A percentile compares a stretch with the other conserved stretches of the same genome.
phyloP scores from a whole-genome alignment of 2,113 vertebrate genomes.

The Zosterops hypoxanthus region DNA sequence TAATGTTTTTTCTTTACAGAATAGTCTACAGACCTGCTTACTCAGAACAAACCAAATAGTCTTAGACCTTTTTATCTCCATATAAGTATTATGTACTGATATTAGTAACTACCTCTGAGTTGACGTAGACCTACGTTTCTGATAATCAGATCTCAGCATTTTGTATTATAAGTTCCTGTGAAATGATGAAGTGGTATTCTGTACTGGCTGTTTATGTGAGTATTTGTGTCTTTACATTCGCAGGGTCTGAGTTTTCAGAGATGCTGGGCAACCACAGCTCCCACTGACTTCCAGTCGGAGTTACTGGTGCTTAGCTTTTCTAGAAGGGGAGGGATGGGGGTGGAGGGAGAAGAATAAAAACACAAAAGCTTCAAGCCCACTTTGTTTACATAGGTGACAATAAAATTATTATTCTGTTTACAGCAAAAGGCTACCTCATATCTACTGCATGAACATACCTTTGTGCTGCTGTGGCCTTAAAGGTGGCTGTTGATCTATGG shows the following conservation, averaged over 20 bases:
- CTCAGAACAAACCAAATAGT: conserved; percentile 83
- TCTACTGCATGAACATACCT: conserved; percentile 79
- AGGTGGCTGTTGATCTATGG: conserved; percentile 76
- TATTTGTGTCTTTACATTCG: conserved; percentile 70
- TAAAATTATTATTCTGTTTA: conserved; percentile 86
- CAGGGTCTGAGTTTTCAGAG: conserved; percentile 56
- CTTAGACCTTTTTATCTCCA: conserved; percentile 77
- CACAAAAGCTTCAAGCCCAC: conserved; percentile 56
- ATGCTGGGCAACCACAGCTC: conserved; percentile 17
- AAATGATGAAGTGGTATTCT: conserved; percentile 74
- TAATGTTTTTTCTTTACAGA: conserved; percentile 85
- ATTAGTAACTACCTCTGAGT: conserved; percentile 98
- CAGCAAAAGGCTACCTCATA: conserved; percentile 99
- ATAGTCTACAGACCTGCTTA: conserved; percentile 77
- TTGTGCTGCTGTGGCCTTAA: conserved; percentile 78
- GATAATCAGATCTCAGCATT: conserved; percentile 73
- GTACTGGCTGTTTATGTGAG: conserved; percentile 76
- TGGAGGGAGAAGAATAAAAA: neutral
- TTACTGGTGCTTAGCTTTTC: conserved; percentile 10
- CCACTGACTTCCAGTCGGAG: neutral
- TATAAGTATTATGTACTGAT: conserved; percentile 86
- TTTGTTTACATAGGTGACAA: conserved; percentile 76
- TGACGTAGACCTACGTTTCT: conserved; percentile 79
- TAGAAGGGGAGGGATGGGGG: conserved; percentile 10
- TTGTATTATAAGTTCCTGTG: conserved; percentile 77